Conservation (phyloP, 2,797 vertebrate species). For the Acanthornis magna region DNA sequence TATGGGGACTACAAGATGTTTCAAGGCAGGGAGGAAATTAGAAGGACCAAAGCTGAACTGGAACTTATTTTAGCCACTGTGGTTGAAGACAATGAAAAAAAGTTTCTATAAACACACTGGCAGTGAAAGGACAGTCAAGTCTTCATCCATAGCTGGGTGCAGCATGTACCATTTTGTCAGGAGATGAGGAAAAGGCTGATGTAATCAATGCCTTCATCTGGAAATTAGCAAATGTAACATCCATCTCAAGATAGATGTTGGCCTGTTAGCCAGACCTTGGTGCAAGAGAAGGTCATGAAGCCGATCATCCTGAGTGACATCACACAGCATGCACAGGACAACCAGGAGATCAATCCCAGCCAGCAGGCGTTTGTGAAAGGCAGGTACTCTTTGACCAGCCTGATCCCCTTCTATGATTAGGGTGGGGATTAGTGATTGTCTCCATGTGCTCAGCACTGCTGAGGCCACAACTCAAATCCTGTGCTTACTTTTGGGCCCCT, state of each 20-base stretch:
- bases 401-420: background rate
- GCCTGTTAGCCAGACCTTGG: background rate
- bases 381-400: background rate
- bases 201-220: background rate
- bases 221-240: background rate
- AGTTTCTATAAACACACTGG: background rate
- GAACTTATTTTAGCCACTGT: background rate
- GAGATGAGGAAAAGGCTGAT: accelerated
- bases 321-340: background rate
- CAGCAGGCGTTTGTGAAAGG: background rate
- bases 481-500: background rate
- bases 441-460: no score
- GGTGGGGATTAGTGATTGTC: background rate
- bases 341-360: no score
- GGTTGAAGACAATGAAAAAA: background rate
- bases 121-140: background rate
- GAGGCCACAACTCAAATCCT: background rate
- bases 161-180: background rate
- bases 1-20: background rate
- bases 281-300: background rate
- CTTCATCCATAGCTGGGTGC: background rate
- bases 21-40: background rate
- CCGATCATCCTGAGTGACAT: background rate
- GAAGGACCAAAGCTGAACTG: background rate
- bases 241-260: background rate